Base-by-base conservation (phyloP, 2,113 vertebrate species). In the Pangasianodon hypophthalmus region DNA sequence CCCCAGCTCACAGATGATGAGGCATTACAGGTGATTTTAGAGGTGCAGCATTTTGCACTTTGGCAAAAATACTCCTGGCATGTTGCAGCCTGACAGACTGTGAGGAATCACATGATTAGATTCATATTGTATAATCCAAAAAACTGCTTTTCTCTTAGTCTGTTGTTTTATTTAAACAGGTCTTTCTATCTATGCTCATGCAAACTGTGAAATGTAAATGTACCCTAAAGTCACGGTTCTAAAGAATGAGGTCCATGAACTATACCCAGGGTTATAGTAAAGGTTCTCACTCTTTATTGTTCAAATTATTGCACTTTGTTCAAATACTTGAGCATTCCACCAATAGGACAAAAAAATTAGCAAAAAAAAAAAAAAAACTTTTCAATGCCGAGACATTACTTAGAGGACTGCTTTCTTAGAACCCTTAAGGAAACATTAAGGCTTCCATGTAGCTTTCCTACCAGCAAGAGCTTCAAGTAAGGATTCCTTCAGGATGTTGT, bases 21-120 rank as follows among this genome's bases (percentile, higher is more conserved):
- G 80, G 80, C 80, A 82, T 82, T 82, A 82, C 52, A 82, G 80
- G 29, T 19, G 80, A 52, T 52, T 77, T 52, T 81, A n/a, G 48
- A 32, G n/a, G 50, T 82, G 50, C 24, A 50, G 79, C 46, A 50
- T 37, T 37, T 37, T 37, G 50, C 13, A 4, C 71, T 44, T 8
- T 26, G 44, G 10, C 21, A 50, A 80, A 81, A 81, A 52, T 32
- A 54, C 29, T 54, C 50, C 0, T 5, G 6, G 79, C 48, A 52
- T 32, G 32, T 44, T 41, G 21, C 73, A 77, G 73, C 0, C 73
- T 48, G 71, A 75, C 37, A 44, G 18, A 75, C 41, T 64, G 67
- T 4, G 3, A 69, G n/a, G 11, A 14, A 32, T 14, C 67, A 69
- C 67, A 14, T 24, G 60, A 64, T 64, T 64, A 26, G 8, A 26